Base-by-base conservation (phyloP, 2,113 vertebrate genomes). In the Sciurus niger region DNA sequence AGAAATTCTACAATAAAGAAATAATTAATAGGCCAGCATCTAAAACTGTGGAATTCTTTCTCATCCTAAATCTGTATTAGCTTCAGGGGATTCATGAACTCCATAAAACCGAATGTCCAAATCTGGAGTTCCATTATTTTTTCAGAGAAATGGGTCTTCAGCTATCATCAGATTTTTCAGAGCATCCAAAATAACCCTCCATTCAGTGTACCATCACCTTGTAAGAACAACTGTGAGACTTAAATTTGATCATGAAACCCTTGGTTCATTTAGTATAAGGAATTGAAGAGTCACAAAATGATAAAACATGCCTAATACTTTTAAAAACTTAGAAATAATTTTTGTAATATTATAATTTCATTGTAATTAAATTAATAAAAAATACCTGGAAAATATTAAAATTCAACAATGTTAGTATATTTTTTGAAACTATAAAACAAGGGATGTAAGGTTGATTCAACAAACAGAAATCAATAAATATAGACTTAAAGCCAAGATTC, bases 361-460 rank as follows among this genome's bases (percentile, higher is more conserved):
- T 46, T 70, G 28, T 76, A 88, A 73, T 74, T 84, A 94, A 84
- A 72, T 90, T 65, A 93, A 25, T 60, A 72, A 94, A 91, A 92
- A 43, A 30, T 90, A 70, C 13, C 58, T 84, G 58, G 48, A 85
- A 93, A 91, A 93, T 76, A 93, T 9, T 94, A 89, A 93, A 97
- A 87, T 89, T 95, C 28, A 91, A 43, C 46, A 88, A 22, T 85
- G 43, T 93, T 16, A 92, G 58, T 93, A 18, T 91, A 86, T 84
- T 88, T 90, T 40, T 40, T 40, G 40, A 40, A 40, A 40, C 40
- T 40, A 40, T 40, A 4, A 40, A 40, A 40, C 40, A 40, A 40
- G 40, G 40, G 40, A 40, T 40, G 40, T 3, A 40, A 40, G 2
- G 40, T 40, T 40, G 40, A 40, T 40, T 40, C 40, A 40, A 40